Conservation (phyloP, 2,888 invertebrate genomes). For the Folsomia manolachei region DNA sequence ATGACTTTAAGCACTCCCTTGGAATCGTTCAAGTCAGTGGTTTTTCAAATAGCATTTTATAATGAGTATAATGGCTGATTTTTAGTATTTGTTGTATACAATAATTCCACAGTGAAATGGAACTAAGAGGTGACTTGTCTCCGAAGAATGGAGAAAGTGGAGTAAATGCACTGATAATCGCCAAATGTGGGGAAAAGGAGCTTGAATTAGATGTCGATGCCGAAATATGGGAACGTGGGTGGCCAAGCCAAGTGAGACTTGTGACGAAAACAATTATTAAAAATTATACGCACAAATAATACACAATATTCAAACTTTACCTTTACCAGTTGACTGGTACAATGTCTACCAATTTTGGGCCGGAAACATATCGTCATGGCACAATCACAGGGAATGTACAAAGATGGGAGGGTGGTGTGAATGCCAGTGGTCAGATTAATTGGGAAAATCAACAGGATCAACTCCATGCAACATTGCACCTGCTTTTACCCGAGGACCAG, state of each 20-base stretch:
- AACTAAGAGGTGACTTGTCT: conserved; percentile 35
- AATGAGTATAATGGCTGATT: background rate
- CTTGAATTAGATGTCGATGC: conserved; percentile 46
- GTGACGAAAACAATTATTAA: too few relatives aligned
- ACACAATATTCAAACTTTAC: background rate
- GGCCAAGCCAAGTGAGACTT: conserved; percentile 44
- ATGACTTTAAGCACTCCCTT: conserved; percentile 46
- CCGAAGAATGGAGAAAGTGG: conserved; percentile 27
- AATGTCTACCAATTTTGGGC: conserved; percentile 35
- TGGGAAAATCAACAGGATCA: conserved; percentile 31
- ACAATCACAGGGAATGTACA: conserved; percentile 32
- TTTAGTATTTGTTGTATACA: background rate
- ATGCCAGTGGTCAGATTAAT: conserved; percentile 35
- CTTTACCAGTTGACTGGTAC: conserved; percentile 43
- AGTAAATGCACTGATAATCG: conserved; percentile 31
- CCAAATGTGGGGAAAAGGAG: conserved; percentile 37
- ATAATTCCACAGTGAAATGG: conserved; percentile 34
- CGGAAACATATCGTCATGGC: conserved; percentile 27
- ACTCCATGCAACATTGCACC: conserved; percentile 27
- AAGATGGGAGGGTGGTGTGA: conserved; percentile 25
- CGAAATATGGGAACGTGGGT: conserved; percentile 33
- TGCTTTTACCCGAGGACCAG: conserved; percentile 34
- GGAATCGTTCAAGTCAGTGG: conserved; percentile 39
- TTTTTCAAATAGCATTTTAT: background rate
- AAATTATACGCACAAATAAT: background rate